These are phyloP conservation scores for Acanthococcus lagerstroemiae DNA, from an alignment of 2,888 invertebrate genomes.

Conservation along the genomic window DNA sequence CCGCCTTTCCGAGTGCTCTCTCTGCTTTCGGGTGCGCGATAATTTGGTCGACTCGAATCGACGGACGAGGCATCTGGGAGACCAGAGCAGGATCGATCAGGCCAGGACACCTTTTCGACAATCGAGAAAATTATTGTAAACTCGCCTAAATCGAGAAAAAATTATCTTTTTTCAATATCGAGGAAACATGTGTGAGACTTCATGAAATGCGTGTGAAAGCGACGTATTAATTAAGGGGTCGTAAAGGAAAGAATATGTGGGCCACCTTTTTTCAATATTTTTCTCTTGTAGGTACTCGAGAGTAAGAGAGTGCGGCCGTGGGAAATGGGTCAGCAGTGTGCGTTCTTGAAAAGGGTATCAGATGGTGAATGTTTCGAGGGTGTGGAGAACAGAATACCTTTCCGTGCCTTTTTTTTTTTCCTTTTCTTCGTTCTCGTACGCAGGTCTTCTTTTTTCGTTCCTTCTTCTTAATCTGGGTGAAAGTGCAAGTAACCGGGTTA, in stretches of 20 bases:
- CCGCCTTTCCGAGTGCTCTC: too few relatives aligned
- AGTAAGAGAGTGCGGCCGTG: constrained; percentile 16
- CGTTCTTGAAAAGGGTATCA: neutral
- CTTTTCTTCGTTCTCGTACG: neutral
- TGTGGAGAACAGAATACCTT: neutral
- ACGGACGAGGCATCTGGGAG: too few relatives aligned
- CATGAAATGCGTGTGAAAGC: neutral
- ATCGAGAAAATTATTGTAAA: too few relatives aligned
- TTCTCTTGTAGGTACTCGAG: constrained; percentile 18
- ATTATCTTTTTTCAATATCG: too few relatives aligned
- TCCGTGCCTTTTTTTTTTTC: neutral
- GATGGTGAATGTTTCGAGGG: neutral
- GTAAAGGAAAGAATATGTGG: neutral
- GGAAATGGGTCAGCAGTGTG: constrained; percentile 27
- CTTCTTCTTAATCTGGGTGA: too few relatives aligned
- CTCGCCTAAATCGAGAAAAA: too few relatives aligned
- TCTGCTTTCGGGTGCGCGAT: too few relatives aligned
- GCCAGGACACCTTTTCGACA: too few relatives aligned
- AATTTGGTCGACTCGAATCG: too few relatives aligned
- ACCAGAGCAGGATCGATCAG: too few relatives aligned
- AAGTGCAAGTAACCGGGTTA: neutral
- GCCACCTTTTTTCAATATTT: neutral
- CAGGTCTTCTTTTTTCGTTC: neutral
- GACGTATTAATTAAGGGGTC: constrained; percentile 8
- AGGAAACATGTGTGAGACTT: too few relatives aligned